Evolutionary conservation across 2,888 invertebrate genomes (phyloP), one percentile per base, ranked within the genome.

Genomic region (Diplolepis rosae): DNA sequence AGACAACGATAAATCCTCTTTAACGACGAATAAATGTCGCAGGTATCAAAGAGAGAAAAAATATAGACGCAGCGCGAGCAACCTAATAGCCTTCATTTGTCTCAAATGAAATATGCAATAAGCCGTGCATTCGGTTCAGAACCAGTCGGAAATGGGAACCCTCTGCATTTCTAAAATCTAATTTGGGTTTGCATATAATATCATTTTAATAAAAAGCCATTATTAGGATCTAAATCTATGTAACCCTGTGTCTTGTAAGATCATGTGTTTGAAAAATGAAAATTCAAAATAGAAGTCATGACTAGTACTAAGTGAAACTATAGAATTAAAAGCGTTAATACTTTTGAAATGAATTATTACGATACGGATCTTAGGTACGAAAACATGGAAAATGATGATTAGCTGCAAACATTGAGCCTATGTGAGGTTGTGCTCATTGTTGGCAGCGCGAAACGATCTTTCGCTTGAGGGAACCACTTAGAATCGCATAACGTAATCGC

Each of bases 31-130:
- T 74, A 74, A 74, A 74, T 66, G 74, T 74, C 71, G 65, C 71
- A 61, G 45, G 15, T 54, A 52, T 61, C 35, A 45, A 68, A 69
- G 61, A 48, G 35, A 67, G 61, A 52, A 75, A 72, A 69, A 75
- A 71, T 68, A 71, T 70, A 61, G 66, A 66, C 69, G 52, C 71
- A 69, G 52, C 71, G 66, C 56, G 68, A 68, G 69, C 66, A 70
- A 66, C 67, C 66, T 70, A 74, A 74, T 74, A 65, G 72, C 72
- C 56, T 70, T 73, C 69, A 73, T 75, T 77, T 72, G 71, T 73
- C 70, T 39, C 48, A 70, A 73, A 74, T 73, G 72, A 70, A 72
- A 70, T 61, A 45, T 69, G 69, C 71, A 56, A 45, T 39, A 32
- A 22, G 48, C 2, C 48, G 18, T 22, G 18, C 48, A 48, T 48